Evolutionary conservation across 2,888 invertebrate species (phyloP).

Genomic region (Tricholauxania praeusta): DNA sequence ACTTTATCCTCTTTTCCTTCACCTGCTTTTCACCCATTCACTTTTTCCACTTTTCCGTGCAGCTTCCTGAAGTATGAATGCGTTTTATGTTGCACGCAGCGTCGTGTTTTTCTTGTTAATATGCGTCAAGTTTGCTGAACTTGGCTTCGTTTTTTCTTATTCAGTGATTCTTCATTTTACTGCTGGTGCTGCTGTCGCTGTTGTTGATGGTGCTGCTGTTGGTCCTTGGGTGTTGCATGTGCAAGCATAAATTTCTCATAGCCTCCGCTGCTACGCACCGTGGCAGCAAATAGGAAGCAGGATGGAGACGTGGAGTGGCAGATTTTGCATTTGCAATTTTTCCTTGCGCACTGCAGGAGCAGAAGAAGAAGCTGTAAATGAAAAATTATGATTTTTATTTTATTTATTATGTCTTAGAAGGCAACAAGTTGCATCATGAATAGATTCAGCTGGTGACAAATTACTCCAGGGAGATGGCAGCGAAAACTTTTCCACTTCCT

Average conservation of each 20-base stretch:
- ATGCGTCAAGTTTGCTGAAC: conserved; percentile 38
- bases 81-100: conserved; percentile 1
- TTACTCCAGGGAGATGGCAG: conserved; percentile 24
- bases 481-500: neutral
- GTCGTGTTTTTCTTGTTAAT: conserved; percentile 11
- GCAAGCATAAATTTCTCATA: conserved; percentile 29
- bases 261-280: conserved; percentile 30
- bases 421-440: conserved; percentile 44
- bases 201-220: conserved; percentile 15
- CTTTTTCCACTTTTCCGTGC: conserved; percentile 10
- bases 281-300: neutral
- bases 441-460: conserved; percentile 45
- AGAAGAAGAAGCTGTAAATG: neutral
- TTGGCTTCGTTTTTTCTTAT: conserved; percentile 41
- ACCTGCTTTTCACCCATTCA: neutral
- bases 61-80: neutral
- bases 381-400: too few relatives aligned
- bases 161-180: conserved; percentile 6
- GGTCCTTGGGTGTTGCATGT: neutral
- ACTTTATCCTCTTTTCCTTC: conserved; percentile 7
- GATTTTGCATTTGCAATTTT: neutral
- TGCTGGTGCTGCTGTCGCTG: conserved; percentile 2
- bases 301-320: conserved; percentile 22
- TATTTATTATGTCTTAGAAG: neutral
- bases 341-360: neutral